Base-by-base conservation (phyloP, 1,140 invertebrate species). In the Pteromalus puparum region DNA sequence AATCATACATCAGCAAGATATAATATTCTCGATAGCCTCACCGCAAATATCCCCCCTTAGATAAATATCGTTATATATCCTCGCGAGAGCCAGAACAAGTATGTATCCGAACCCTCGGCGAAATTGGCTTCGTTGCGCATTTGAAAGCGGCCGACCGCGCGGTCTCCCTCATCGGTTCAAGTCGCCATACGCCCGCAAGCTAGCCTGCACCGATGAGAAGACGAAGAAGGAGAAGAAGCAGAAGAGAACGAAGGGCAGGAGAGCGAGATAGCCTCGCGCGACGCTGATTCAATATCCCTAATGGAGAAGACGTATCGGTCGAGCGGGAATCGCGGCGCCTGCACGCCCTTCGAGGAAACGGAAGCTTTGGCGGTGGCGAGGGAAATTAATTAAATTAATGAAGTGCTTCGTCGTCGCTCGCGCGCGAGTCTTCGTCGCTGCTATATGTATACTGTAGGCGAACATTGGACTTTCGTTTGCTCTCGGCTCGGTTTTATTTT, bases 381-480 rank as follows among this genome's bases (percentile, higher is more conserved):
- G 74, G 79, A 74, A 90, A 90, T 90, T 88, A 90, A 90, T 90
- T 90, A 88, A 89, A 89, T 86, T 88, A 88, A 90, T 89, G 87
- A 90, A 90, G 87, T 88, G 77, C 24, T 65, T 61, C 81, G 42
- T 21, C 21, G 72, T 70, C 26, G 3, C 26, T 30, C 6, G 10
- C 21, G 34, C 34, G 28, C 30, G 53, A 21, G 21, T 61, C 53
- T 21, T 61, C 6, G 3, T 61, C 6, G 3, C 18, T 48, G 18
- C 5, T 53, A 15, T 21, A 46, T 5, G 13, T 68, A 26, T 12
- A 1, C 24, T 68, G 26, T 26, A 0, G 67, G 12, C 46, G 46
- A 5, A 28, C 26, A 26, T 68, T 68, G 46, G 67, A 26, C 26
- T 70, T 30, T 46, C n/a, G 42, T 53, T 75, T 75, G 42, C 46